phyloP scores from a whole-genome alignment of 2,797 vertebrate genomes.

The Sebastolobus altivelis region DNA sequence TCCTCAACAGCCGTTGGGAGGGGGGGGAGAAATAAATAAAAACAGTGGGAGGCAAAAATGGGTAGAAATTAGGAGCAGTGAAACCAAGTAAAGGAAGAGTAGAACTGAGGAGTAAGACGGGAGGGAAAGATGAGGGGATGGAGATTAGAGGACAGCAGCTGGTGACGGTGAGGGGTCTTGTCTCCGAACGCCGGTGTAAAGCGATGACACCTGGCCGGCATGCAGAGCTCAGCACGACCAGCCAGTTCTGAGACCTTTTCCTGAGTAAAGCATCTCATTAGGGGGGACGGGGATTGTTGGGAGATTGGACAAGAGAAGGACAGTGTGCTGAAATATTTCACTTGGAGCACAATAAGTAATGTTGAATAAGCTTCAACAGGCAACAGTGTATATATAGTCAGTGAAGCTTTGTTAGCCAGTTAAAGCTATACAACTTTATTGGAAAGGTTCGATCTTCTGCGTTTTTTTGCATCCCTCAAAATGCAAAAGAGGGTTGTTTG shows the following conservation, averaged over 20 bases:
- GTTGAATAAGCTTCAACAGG: not conserved
- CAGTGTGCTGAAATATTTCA: slow-evolving; percentile 1
- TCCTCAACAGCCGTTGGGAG: slow-evolving; percentile 14
- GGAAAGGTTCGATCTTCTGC: too few species aligned
- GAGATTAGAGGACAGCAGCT: slow-evolving; percentile 62
- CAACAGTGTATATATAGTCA: not conserved
- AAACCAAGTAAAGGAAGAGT: not conserved
- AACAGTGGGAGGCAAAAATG: slow-evolving; percentile 27
- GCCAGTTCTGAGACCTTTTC: slow-evolving; percentile 48
- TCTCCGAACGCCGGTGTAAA: slow-evolving; percentile 67
- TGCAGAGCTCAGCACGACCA: slow-evolving; percentile 56
- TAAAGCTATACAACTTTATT: not conserved
- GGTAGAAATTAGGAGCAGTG: not conserved
- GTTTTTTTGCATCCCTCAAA: too few species aligned
- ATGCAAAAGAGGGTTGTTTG: too few species aligned
- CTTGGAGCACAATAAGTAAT: not conserved
- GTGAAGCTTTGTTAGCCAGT: not conserved
- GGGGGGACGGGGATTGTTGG: not conserved
- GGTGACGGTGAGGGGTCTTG: slow-evolving; percentile 68
- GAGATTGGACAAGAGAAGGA: not conserved
- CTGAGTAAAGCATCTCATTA: slow-evolving; percentile 41
- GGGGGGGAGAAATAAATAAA: slow-evolving; percentile 5
- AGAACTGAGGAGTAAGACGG: not conserved
- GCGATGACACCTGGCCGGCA: slow-evolving; percentile 71
- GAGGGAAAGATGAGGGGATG: not conserved